Evolutionary conservation across 2,888 invertebrate genomes (phyloP).

Genomic region (Adelognathus sp.): DNA sequence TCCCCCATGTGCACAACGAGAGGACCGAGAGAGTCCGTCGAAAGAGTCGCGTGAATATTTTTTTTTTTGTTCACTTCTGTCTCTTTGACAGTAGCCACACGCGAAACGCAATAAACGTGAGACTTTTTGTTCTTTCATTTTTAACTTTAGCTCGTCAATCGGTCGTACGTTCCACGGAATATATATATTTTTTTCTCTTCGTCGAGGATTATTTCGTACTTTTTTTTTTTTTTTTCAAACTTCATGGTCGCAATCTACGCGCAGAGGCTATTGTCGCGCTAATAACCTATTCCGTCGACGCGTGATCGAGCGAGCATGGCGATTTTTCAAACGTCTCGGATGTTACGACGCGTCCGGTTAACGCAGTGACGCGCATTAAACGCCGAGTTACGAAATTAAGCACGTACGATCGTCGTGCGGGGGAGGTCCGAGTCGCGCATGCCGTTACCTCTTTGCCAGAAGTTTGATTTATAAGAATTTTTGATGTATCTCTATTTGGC

Average conservation of each 20-base stretch:
- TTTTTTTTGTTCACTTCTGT: constrained; percentile 31
- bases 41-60: constrained; percentile 21
- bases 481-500: not conserved
- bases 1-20: constrained; percentile 67
- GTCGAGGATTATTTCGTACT: not conserved
- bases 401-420: too few relatives aligned
- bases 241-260: not conserved
- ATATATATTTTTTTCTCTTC: too few relatives aligned
- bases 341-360: constrained; percentile 28
- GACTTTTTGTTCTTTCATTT: not conserved
- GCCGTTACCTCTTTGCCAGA: not conserved
- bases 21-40: constrained; percentile 6
- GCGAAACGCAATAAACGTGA: constrained; percentile 19
- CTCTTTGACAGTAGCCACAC: constrained; percentile 36
- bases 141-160: not conserved
- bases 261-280: not conserved
- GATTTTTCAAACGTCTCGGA: constrained; percentile 66
- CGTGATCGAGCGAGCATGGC: constrained; percentile 47
- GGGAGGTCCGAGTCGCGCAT: not conserved
- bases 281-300: not conserved
- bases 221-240: not conserved
- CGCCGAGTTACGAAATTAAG: constrained; percentile 17
- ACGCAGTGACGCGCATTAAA: constrained; percentile 29
- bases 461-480: not conserved
- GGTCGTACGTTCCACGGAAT: constrained; percentile 1